phyloP scores from a whole-genome alignment of 2,113 vertebrate species.

The Kryptolebias marmoratus region DNA sequence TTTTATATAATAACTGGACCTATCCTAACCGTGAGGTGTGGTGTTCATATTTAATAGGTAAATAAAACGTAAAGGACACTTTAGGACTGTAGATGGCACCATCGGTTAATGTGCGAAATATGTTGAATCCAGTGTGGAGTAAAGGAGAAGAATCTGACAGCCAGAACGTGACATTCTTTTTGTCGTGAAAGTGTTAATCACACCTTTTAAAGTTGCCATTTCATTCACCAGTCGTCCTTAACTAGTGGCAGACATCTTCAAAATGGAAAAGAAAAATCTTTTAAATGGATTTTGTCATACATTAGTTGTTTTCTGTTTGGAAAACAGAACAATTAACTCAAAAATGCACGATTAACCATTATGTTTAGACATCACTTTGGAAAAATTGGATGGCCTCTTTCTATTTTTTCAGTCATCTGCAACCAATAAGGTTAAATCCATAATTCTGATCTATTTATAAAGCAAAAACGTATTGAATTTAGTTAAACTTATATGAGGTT shows the following conservation, averaged over 20 bases:
- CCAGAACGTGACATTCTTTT: background rate
- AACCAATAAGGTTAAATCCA: too few relatives aligned
- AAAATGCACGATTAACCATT: too few relatives aligned
- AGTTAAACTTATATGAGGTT: too few relatives aligned
- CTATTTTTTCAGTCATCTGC: too few relatives aligned
- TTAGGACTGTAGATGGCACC: conserved; percentile 71
- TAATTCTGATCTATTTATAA: too few relatives aligned
- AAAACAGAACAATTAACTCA: too few relatives aligned
- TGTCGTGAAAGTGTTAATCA: background rate
- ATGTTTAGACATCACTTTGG: too few relatives aligned
- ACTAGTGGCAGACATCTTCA: background rate
- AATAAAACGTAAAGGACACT: conserved; percentile 15
- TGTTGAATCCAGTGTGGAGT: background rate
- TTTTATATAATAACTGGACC: background rate
- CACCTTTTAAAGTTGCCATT: background rate
- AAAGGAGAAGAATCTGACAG: background rate
- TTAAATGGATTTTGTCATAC: background rate
- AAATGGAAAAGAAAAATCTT: background rate
- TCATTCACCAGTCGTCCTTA: background rate
- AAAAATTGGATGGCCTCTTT: too few relatives aligned
- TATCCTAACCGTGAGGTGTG: background rate
- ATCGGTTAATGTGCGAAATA: conserved; percentile 44
- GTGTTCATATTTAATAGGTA: background rate
- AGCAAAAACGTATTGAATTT: too few relatives aligned
- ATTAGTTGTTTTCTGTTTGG: too few relatives aligned